Conservation (phyloP, 2,113 vertebrate species). For the Apistogramma diplotaenia region DNA sequence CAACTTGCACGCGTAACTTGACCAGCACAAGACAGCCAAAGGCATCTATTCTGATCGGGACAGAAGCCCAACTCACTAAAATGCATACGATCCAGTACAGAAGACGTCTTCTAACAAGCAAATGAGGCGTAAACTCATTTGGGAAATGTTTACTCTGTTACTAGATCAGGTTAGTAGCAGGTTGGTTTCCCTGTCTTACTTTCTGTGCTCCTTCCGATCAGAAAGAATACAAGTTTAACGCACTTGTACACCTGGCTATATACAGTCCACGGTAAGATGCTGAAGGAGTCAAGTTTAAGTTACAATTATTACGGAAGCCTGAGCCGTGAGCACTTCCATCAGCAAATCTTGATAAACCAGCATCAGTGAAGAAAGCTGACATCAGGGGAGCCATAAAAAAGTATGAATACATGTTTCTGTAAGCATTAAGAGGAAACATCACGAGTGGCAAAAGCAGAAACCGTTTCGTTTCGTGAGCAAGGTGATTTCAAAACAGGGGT, state of each 20-base stretch:
- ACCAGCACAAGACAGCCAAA: not conserved
- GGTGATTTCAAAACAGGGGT: not conserved
- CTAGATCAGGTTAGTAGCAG: not conserved
- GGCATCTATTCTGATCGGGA: not conserved
- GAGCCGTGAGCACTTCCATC: not conserved
- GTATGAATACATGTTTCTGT: not conserved
- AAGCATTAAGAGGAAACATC: not conserved
- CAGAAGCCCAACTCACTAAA: not conserved
- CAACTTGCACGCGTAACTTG: not conserved
- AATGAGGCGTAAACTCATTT: not conserved
- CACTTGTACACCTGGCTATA: not conserved
- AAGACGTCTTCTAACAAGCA: not conserved
- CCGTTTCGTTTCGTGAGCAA: not conserved
- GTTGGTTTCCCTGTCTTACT: not conserved
- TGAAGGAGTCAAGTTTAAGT: not conserved
- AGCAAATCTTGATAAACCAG: not conserved
- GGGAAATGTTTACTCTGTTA: not conserved
- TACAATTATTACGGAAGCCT: not conserved
- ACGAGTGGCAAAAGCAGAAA: not conserved
- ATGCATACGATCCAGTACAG: not conserved
- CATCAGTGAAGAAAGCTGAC: not conserved
- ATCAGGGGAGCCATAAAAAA: not conserved
- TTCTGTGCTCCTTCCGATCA: not conserved
- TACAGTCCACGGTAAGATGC: not conserved
- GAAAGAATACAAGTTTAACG: fast-evolving